Evolutionary conservation across 30 jellyfish, hydroid and myxozoan genomes (phyloP), one percentile per base, ranked within the genome.

Genomic region (Hydra vulgaris): DNA sequence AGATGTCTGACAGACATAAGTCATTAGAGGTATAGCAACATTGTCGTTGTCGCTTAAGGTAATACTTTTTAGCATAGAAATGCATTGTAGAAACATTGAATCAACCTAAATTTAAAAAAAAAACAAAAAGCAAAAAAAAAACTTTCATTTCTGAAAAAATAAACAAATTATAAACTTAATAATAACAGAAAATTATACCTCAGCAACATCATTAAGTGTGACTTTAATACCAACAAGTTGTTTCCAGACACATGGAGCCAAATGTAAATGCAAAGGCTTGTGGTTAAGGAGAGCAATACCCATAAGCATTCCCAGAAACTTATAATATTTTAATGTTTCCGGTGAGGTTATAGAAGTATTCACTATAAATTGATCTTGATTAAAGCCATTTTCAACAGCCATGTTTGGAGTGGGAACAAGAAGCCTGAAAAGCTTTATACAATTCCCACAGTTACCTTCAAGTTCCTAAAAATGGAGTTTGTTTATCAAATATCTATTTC

Each of bases 171-270:
- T n/a, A 40, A 40, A 40, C 5, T 40, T 40, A 3, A 40, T 3
- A 40, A 40, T 3, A 40, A 40, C 12, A 40, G n/a, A 40, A 3
- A 40, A 40, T 26, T 23, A 27, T 81, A 90, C 97, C 94, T 90
- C 97, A 27, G 79, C 95, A 16, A 90, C 71, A 70, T 90, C 97
- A 21, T 74, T 82, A 20, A 85, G 76, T 18, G 85, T 66, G 40
- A 90, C 70, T 74, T 84, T 86, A 25, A 90, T 81, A 66, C 85
- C 83, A 67, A 83, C 95, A 53, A 90, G 72, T 71, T 90, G 97
- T 24, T 90, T 90, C 97, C 97, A 90, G 15, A 86, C 87, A 27
- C 90, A 77, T 18, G 97, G 94, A 8, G 97, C 95, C 72, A 90
- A 74, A 53, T 86, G 97, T 22, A 90, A 76, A 82, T 90, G 74